Evolutionary conservation across 2,888 invertebrate genomes (phyloP).

Genomic region (Diaperis boleti): DNA sequence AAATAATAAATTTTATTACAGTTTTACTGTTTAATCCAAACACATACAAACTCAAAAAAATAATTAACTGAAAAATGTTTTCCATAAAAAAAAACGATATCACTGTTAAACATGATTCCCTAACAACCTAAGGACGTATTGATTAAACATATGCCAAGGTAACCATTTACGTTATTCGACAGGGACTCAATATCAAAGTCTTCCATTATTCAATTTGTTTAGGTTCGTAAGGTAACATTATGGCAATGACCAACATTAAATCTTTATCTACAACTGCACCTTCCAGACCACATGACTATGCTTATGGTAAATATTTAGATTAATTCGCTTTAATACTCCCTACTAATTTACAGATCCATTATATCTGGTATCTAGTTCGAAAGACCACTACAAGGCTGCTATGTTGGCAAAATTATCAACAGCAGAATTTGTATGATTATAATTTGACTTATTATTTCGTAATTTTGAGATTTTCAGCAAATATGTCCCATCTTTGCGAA

Average conservation of each 20-base stretch:
- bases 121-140: no score
- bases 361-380: conserved; percentile 71
- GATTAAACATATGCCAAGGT: no score
- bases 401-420: conserved; percentile 70
- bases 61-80: no score
- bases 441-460: conserved; percentile 11
- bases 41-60: no score
- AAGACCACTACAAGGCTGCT: conserved; percentile 70
- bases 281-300: conserved; percentile 50
- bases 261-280: conserved; percentile 25
- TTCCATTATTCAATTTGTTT: background rate
- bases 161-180: background rate
- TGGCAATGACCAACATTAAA: conserved; percentile 40
- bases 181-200: background rate
- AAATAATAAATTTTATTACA: no score
- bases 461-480: conserved; percentile 61
- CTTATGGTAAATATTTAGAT: conserved; percentile 49
- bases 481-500: conserved; percentile 70
- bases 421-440: conserved; percentile 69
- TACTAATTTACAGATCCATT: conserved; percentile 67
- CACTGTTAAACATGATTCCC: no score
- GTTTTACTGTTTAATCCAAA: no score
- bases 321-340: background rate
- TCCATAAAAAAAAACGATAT: no score
- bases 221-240: conserved; percentile 3